Evolutionary conservation across 2,113 vertebrate genomes (phyloP).

Genomic region (Charina bottae): DNA sequence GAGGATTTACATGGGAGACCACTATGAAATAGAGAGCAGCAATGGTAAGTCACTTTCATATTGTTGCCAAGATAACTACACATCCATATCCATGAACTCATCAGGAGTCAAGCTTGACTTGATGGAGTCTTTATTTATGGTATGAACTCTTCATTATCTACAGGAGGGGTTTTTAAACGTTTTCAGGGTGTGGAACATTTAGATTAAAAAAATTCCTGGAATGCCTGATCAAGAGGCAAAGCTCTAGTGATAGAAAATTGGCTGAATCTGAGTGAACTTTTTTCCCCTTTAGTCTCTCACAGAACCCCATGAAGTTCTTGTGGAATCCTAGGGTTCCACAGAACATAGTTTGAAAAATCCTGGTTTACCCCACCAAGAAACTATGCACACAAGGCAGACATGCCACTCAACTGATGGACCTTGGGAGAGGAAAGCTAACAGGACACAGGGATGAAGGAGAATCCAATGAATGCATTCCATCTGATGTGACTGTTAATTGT

Average conservation of each 20-base stretch:
- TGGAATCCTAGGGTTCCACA: neutral
- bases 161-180: neutral
- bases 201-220: neutral
- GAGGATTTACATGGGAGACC: neutral
- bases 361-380: neutral
- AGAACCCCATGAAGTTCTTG: neutral
- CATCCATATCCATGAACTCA: neutral
- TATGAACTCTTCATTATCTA: neutral
- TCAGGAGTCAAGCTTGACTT: neutral
- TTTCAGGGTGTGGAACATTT: neutral
- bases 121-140: neutral
- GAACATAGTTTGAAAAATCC: neutral
- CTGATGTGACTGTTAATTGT: neutral
- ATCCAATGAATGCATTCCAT: neutral
- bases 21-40: neutral
- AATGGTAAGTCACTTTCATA: neutral
- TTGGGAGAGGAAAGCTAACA: neutral
- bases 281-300: neutral
- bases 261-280: neutral
- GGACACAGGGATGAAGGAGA: neutral
- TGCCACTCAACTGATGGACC: neutral
- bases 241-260: neutral
- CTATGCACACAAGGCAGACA: neutral
- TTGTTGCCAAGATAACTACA: neutral
- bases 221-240: neutral